Percentiles rank a stretch among this genome's conserved stretches.
Evolutionary conservation across 2,797 vertebrate species (phyloP).

Genomic region (Parambassis ranga): DNA sequence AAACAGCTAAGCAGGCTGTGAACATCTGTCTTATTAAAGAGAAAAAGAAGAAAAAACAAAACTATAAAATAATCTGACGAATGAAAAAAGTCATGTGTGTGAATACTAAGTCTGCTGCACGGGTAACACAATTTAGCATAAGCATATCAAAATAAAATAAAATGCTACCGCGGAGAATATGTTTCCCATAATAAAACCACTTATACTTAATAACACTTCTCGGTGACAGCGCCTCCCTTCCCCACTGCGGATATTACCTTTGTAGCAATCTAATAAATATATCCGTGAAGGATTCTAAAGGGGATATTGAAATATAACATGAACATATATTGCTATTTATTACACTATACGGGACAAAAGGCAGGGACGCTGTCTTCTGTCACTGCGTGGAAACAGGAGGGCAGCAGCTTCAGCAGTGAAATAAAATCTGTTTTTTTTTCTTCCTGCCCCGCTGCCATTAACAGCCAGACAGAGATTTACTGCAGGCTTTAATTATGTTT

Average conservation of each 20-base stretch:
- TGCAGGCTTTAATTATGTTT: conserved; percentile 42
- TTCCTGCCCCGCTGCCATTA: conserved; percentile 3
- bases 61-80: not conserved
- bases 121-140: conserved; percentile 82
- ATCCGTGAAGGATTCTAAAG: conserved; percentile 84
- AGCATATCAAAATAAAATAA: conserved; percentile 82
- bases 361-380: conserved; percentile 54
- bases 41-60: not conserved
- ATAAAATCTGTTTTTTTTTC: not conserved
- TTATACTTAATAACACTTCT: conserved; percentile 85
- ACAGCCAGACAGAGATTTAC: conserved; percentile 16
- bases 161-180: conserved; percentile 82
- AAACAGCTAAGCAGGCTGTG: not conserved
- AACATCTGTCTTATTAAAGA: not conserved
- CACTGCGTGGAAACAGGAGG: conserved; percentile 16
- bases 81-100: conserved; percentile 41
- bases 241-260: conserved; percentile 87
- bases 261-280: conserved; percentile 87
- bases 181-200: conserved; percentile 84
- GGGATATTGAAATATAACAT: conserved; percentile 86
- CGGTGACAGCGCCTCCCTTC: conserved; percentile 79
- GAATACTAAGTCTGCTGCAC: conserved; percentile 74
- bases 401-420: not conserved
- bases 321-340: conserved; percentile 85
- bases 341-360: conserved; percentile 70